Base-by-base conservation (phyloP, 2,113 vertebrate genomes). In the Amphiprion percula region DNA sequence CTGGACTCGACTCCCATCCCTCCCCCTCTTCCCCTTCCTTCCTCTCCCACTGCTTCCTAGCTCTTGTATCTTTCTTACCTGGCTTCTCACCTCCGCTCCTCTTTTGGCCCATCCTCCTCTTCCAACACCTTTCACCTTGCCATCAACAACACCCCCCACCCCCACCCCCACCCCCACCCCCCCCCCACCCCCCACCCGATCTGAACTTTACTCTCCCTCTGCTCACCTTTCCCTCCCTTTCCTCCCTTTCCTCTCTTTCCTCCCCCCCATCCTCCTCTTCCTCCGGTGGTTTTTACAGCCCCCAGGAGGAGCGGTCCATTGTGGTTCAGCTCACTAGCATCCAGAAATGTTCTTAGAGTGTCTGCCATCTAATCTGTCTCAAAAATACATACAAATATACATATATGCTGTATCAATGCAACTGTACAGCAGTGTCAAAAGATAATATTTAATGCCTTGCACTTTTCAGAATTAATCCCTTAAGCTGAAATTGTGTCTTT, bases 271-370 rank as follows among this genome's bases (percentile, higher is more conserved):
- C 85, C 87, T 81, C 86, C 88, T 92, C 82, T 93, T 90, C 89
- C 86, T 85, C 65, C 86, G 70, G 85, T 65, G 78, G 26, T 58
- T 87, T 94, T 94, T 90, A 94, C 91, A 65, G 75, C 88, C 84
- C 94, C 91, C 93, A 75, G 33, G 93, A 93, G 92, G 66, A 83
- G 77, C 49, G n/a, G 66, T 63, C 87, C 89, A 94, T 95, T 95
- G 92, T 93, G 91, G 91, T 85, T 89, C 73, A 55, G 84, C 74
- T 81, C 54, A 46, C 74, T 62, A 83, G 87, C 79, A 85, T 89
- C 90, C 84, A 92, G 63, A 87, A 87, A 83, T 87, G 88, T 92
- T 92, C 90, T 87, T 82, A 17, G 70, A 90, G 64, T 90, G 77
- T 93, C 68, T 83, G 74, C 71, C 59, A 56, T 68, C 7, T 46